Evolutionary conservation across 2,797 vertebrate genomes (phyloP), one percentile per base, ranked within the genome.

Genomic region (Hydrolagus colliei): DNA sequence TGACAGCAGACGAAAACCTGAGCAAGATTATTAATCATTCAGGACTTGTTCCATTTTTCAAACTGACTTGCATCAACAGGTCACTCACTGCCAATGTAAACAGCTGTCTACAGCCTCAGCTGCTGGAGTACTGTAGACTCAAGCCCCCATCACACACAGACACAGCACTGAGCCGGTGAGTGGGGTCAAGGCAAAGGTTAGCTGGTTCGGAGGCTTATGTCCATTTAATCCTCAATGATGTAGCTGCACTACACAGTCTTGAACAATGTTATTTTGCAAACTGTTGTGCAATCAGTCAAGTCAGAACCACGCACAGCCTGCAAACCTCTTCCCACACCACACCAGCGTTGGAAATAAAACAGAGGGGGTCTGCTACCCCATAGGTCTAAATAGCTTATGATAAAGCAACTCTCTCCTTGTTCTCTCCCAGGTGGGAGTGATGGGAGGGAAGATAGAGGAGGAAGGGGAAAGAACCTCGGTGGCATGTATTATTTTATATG

Each of bases 11-110:
- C 65, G 10, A 71, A 84, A 71, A 20, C 65, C 32, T n/a, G 18
- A 84, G 32, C 79, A 82, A 82, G 22, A 71, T 84, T 84, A 71
- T 84, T 84, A 84, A 84, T 84, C 79, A 84, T 41, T 84, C 32
- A 41, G n/a, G 75, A 61, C 52, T 20, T 35, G 65, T 67, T 80
- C 12, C 32, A 84, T 84, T 84, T 84, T 41, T 68, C 79, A 84
- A 41, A 84, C 16, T 41, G 65, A 68, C 79, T 41, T 84, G 16
- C 65, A 27, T 0, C 13, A 68, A 71, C 32, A 84, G 32, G 32
- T 68, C 32, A 20, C 65, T 35, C 52, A n/a, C 65, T 20, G 79
- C 65, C 79, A 84, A 84, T 41, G 52, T 67, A 84, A 84, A 84
- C 65, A 68, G 32, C 10, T 68, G 65, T 68, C 63, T 82, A 52